Evolutionary conservation across 2,797 vertebrate species (phyloP), one percentile per base, ranked within the genome.

Genomic region (Malacoraja senta): DNA sequence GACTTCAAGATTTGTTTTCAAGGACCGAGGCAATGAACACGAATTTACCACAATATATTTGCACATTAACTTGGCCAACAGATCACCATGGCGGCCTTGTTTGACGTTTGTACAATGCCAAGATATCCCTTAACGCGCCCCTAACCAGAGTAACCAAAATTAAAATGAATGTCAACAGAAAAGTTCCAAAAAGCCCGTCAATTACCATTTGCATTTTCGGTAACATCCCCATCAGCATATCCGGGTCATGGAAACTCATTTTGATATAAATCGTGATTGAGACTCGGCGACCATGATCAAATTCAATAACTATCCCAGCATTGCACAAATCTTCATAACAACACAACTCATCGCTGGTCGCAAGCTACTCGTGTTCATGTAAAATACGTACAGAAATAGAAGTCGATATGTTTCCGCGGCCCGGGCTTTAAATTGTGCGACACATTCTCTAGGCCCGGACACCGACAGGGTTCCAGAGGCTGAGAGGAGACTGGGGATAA

Each of bases 301-400:
- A 88, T 88, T 65, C 17, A 88, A 17, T n/a, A n/a, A 29, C 13
- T n/a, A 58, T 17, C 2, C 63, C 63, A 72, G 19, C 26, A 76
- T 74, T 44, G 13, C 68, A 91, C 38, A 53, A 24, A 44, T 53
- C 9, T 35, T 72, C 88, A 91, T 38, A 38, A 21, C 68, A 29
- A 19, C 1, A 35, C 63, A 35, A 44, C 8, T 91, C 68, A 26
- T 1, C 24, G 24, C 63, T 68, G n/a, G 9, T 72, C 7, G 21
- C 32, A 44, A 8, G 32, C n/a, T 21, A 6, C 12, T 29, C n/a
- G 83, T 21, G 83, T 3, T 32, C 44, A 13, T 53, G 2, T 26
- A 12, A 74, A 29, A 92, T 92, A 92, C 90, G 44, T 74, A 92
- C 90, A 76, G 90, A 29, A 92, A 76, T 76, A 58, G 65, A 53